Percentiles rank a stretch among this genome's conserved stretches.
These are phyloP conservation scores for Petaurus breviceps DNA, from an alignment of 2,113 vertebrate genomes.

Conservation along the genomic window DNA sequence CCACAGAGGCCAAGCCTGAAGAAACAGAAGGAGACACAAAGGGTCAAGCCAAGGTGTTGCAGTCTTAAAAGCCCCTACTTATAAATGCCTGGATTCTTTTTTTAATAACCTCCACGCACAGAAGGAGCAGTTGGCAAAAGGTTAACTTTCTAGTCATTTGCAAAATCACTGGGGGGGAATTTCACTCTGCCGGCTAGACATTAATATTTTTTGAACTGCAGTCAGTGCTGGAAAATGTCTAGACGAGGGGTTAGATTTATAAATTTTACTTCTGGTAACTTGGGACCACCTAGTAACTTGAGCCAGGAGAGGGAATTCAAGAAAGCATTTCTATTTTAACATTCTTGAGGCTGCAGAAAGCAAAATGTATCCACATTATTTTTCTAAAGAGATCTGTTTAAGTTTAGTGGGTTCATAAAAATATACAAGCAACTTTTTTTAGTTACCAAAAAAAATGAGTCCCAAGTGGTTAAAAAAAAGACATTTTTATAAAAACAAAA, in stretches of 20 bases:
- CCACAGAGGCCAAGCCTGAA: slow-evolving; percentile 98
- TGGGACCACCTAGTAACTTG: slow-evolving; percentile 92
- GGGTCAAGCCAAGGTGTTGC: slow-evolving; percentile 91
- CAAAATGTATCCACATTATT: slow-evolving; percentile 88
- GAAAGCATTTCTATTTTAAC: slow-evolving; percentile 92
- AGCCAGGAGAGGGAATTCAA: slow-evolving; percentile 92
- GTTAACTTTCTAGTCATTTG: slow-evolving; percentile 90
- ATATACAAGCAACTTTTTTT: slow-evolving; percentile 87
- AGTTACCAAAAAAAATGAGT: slow-evolving; percentile 78
- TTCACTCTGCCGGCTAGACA: slow-evolving; percentile 90
- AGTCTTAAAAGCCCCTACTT: slow-evolving; percentile 86
- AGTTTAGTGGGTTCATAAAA: slow-evolving; percentile 90
- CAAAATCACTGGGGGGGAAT: slow-evolving; percentile 89
- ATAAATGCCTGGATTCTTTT: slow-evolving; percentile 90
- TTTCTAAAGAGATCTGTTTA: slow-evolving; percentile 89
- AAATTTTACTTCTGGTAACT: slow-evolving; percentile 95
- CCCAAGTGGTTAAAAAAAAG: slow-evolving; percentile 75
- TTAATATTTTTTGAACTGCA: slow-evolving; percentile 91
- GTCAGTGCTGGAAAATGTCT: slow-evolving; percentile 94
- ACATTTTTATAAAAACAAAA: slow-evolving; percentile 78
- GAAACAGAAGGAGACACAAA: slow-evolving; percentile 90
- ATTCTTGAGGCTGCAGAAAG: slow-evolving; percentile 88
- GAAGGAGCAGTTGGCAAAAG: slow-evolving; percentile 89
- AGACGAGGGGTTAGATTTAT: slow-evolving; percentile 95
- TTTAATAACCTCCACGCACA: slow-evolving; percentile 87